These are phyloP conservation scores for Tachina lurida DNA, from an alignment of 2,888 invertebrate genomes.

Conservation along the genomic window DNA sequence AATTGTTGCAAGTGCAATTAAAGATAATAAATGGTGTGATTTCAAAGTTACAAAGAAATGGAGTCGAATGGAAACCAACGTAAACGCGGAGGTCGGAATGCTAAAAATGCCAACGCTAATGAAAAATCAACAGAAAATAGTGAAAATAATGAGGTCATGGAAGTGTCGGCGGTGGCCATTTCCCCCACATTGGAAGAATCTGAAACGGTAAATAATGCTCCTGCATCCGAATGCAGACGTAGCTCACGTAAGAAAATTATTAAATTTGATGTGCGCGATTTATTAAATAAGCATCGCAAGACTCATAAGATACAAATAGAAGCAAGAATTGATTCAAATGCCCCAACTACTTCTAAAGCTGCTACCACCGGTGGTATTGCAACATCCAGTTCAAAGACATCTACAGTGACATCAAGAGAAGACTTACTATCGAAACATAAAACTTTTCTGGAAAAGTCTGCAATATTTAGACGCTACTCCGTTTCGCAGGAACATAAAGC, in stretches of 20 bases:
- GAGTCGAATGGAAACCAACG: slow-evolving; percentile 53
- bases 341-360: slow-evolving; percentile 67
- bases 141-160: slow-evolving; percentile 43
- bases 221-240: slow-evolving; percentile 77
- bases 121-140: slow-evolving; percentile 4
- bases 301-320: slow-evolving; percentile 81
- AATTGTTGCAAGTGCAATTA: slow-evolving; percentile 8
- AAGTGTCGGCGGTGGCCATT: slow-evolving; percentile 60
- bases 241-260: slow-evolving; percentile 82
- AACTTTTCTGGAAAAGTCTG: slow-evolving; percentile 76
- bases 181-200: slow-evolving; percentile 54
- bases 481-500: slow-evolving; percentile 75
- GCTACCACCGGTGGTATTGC: neutral
- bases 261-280: slow-evolving; percentile 81
- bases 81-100: slow-evolving; percentile 42
- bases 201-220: slow-evolving; percentile 5
- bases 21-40: neutral
- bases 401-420: slow-evolving; percentile 28
- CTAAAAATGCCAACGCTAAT: slow-evolving; percentile 12
- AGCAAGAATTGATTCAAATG: slow-evolving; percentile 81
- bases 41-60: slow-evolving; percentile 26
- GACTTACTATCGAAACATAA: slow-evolving; percentile 76
- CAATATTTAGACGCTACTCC: slow-evolving; percentile 77
- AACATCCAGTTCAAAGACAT: neutral
- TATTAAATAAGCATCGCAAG: slow-evolving; percentile 80